Conservation (phyloP, 1,140 invertebrate genomes). For the Papilio helenus region DNA sequence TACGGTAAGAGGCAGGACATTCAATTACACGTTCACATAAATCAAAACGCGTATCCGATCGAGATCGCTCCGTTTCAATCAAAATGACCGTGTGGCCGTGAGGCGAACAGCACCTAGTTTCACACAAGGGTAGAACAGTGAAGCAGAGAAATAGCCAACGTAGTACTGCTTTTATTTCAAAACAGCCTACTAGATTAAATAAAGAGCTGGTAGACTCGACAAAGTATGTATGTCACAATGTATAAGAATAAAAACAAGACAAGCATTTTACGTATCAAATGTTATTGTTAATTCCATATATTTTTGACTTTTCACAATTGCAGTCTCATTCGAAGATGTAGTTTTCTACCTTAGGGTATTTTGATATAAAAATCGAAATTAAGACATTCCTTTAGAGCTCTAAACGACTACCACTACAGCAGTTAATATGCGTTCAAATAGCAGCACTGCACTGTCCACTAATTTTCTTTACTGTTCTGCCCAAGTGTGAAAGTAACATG, state of each 20-base stretch:
- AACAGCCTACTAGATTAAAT: too few relatives aligned
- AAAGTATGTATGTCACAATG: too few relatives aligned
- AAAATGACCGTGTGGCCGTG: slow-evolving; percentile 24
- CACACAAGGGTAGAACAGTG: background rate
- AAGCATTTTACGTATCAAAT: too few relatives aligned
- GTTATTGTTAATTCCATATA: too few relatives aligned
- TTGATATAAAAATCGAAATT: background rate
- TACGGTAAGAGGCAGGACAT: slow-evolving; percentile 38
- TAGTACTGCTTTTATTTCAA: background rate
- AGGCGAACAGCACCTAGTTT: background rate
- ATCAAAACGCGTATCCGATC: slow-evolving; percentile 46
- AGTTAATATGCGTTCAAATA: background rate
- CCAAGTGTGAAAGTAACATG: slow-evolving; percentile 39
- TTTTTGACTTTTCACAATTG: too few relatives aligned
- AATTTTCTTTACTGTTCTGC: background rate
- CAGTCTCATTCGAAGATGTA: too few relatives aligned
- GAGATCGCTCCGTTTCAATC: slow-evolving; percentile 45
- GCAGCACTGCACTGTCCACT: background rate
- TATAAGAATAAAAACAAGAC: too few relatives aligned
- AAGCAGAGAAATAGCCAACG: background rate
- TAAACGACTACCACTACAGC: background rate
- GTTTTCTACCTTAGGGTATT: background rate
- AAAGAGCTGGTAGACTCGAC: too few relatives aligned
- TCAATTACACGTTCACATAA: slow-evolving; percentile 47
- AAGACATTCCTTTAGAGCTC: background rate